Evolutionary conservation across 1,140 invertebrate species (phyloP).

Genomic region (Pomacea maculata): DNA sequence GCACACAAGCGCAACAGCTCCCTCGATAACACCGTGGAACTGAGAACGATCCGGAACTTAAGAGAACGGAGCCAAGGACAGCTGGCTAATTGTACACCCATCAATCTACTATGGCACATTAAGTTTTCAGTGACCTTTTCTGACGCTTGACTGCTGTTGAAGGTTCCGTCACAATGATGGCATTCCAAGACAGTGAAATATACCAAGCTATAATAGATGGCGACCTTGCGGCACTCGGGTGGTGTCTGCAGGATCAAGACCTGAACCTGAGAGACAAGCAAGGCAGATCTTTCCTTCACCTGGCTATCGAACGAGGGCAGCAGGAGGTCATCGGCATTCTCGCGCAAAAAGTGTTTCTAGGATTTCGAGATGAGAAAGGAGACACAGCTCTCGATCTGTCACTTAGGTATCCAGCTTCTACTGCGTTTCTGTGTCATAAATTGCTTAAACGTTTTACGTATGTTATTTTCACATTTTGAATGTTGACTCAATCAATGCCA

Average conservation of each 20-base stretch:
- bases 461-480: too few relatives aligned
- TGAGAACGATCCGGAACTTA: too few relatives aligned
- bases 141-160: too few relatives aligned
- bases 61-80: too few relatives aligned
- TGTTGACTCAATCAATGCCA: too few relatives aligned
- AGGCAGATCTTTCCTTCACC: conserved; percentile 27
- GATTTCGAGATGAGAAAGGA: conserved; percentile 35
- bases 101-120: too few relatives aligned
- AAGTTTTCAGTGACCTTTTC: too few relatives aligned
- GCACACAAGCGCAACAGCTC: too few relatives aligned
- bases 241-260: conserved; percentile 2
- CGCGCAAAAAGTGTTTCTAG: conserved; percentile 32
- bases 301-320: conserved; percentile 18
- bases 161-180: conserved; percentile 1
- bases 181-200: conserved; percentile 25
- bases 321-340: conserved; percentile 22
- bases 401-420: conserved; percentile 14
- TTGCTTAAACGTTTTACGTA: too few relatives aligned
- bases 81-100: too few relatives aligned
- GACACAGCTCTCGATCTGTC: conserved; percentile 42
- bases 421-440: too few relatives aligned
- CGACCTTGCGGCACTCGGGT: conserved; percentile 13
- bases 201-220: conserved; percentile 30
- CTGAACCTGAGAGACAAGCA: conserved; percentile 16
- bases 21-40: too few relatives aligned